Evolutionary conservation across 2,888 invertebrate species (phyloP).

Genomic region (Mactromeris polynyma): DNA sequence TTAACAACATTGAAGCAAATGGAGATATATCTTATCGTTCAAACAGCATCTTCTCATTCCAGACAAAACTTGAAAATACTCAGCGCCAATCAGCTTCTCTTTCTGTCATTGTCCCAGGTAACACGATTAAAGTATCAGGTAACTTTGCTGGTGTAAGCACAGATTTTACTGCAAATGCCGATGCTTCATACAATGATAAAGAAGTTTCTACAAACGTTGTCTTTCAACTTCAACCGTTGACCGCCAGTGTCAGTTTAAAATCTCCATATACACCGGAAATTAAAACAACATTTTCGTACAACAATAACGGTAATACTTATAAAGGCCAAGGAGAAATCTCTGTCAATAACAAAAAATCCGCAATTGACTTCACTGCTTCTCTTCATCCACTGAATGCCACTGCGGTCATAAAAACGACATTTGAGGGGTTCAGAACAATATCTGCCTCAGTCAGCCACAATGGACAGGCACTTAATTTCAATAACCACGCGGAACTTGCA

Average conservation of each 20-base stretch:
- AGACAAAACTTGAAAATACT: neutral
- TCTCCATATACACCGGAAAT: neutral
- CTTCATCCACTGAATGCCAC: constrained; percentile 8
- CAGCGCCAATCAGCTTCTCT: neutral
- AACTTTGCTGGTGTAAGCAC: constrained; percentile 16
- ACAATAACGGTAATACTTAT: neutral
- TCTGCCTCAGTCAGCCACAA: constrained; percentile 49
- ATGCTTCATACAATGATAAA: neutral
- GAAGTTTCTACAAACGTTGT: neutral
- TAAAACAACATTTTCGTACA: neutral
- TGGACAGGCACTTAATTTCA: constrained; percentile 46
- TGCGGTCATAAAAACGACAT: constrained; percentile 34
- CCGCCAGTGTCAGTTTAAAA: constrained; percentile 4
- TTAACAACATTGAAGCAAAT: neutral
- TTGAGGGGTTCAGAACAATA: constrained; percentile 41
- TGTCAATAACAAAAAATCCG: neutral
- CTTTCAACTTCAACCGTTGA: neutral
- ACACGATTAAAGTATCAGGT: neutral
- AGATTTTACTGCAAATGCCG: constrained; percentile 26
- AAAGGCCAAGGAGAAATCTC: neutral
- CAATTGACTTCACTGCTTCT: neutral
- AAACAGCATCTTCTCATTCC: neutral
- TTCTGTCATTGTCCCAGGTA: neutral
- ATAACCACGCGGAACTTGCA: constrained; percentile 54
- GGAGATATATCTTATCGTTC: constrained; percentile 13